Conservation (phyloP, 1,140 invertebrate genomes). For the Sitodiplosis mosellana region DNA sequence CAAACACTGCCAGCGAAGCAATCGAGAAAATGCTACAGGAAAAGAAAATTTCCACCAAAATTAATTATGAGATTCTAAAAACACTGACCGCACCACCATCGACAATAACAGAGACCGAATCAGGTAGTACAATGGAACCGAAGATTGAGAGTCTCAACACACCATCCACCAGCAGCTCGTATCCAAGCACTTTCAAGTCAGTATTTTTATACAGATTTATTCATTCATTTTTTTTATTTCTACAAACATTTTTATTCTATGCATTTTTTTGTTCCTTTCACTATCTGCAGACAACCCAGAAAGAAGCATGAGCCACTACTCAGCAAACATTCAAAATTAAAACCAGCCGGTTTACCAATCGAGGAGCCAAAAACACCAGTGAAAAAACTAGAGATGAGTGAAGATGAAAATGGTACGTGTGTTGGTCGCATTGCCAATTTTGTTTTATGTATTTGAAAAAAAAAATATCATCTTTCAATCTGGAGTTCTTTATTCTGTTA, state of each 20-base stretch:
- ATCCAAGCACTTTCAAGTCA: background rate
- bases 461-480: background rate
- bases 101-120: background rate
- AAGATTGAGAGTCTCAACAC: too few relatives aligned
- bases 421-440: too few relatives aligned
- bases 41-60: slow-evolving; percentile 89
- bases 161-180: background rate
- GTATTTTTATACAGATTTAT: background rate
- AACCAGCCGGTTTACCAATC: too few relatives aligned
- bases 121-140: background rate
- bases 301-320: too few relatives aligned
- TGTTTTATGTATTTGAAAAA: too few relatives aligned
- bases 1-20: slow-evolving; percentile 75
- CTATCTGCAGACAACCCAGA: too few relatives aligned
- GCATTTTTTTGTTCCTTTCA: too few relatives aligned
- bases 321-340: too few relatives aligned
- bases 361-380: too few relatives aligned
- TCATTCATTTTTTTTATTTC: background rate
- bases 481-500: background rate
- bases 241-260: background rate
- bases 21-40: slow-evolving; percentile 90
- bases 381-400: too few relatives aligned
- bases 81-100: slow-evolving; percentile 30
- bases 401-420: too few relatives aligned
- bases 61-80: slow-evolving; percentile 93